Evolutionary conservation across 2,113 vertebrate genomes (phyloP).

Genomic region (Malurus cyaneus): DNA sequence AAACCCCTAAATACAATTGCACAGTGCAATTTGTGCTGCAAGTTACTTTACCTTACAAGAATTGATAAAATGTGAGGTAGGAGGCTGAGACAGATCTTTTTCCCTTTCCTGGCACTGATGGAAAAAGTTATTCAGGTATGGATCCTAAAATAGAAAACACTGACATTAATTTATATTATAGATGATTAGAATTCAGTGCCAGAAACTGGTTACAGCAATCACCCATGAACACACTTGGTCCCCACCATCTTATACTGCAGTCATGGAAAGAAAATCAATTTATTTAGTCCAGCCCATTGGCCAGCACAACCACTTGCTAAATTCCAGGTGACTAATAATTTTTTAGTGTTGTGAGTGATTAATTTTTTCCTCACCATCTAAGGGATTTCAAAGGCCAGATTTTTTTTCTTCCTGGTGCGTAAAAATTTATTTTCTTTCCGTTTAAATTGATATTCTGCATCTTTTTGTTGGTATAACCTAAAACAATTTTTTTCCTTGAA

Average conservation of each 20-base stretch:
- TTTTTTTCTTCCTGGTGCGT: background rate
- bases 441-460: background rate
- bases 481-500: background rate
- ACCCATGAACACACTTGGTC: background rate
- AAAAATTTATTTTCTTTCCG: background rate
- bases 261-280: background rate
- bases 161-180: background rate
- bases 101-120: slow-evolving; percentile 96
- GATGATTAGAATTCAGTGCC: background rate
- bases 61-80: slow-evolving; percentile 89
- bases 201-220: background rate
- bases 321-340: background rate
- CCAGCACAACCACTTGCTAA: background rate
- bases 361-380: background rate
- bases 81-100: slow-evolving; percentile 84
- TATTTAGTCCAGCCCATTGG: background rate
- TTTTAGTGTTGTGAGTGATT: background rate
- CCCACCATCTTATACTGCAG: background rate
- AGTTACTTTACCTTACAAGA: slow-evolving; percentile 88
- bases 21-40: background rate
- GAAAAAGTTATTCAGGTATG: slow-evolving; percentile 92
- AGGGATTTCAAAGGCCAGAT: background rate
- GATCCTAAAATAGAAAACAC: slow-evolving; percentile 80
- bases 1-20: background rate
- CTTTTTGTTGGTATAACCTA: background rate